phyloP scores from a whole-genome alignment of 92 coral and sea anemone species.

The Pocillopora meandrina region DNA sequence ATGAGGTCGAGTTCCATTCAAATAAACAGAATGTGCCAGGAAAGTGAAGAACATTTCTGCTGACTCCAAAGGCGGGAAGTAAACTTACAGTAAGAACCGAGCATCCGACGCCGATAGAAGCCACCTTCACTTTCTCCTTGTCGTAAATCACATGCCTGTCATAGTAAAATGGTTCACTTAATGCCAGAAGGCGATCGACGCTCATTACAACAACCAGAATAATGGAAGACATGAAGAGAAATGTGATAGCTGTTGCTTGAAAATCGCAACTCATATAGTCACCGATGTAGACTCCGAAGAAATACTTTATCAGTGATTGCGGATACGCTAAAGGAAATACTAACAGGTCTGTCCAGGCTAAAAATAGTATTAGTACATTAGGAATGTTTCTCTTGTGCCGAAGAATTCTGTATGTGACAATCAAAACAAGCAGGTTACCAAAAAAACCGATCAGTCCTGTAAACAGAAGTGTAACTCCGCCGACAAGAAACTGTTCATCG shows the following conservation, averaged over 20 bases:
- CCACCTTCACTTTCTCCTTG: conserved; percentile 76
- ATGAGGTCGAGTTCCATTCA: conserved; percentile 78
- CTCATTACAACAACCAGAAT: conserved; percentile 84
- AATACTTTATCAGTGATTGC: conserved; percentile 85
- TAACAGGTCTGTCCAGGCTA: conserved; percentile 87
- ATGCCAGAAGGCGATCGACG: conserved; percentile 80
- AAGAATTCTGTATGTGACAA: conserved; percentile 76
- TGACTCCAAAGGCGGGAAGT: conserved; percentile 89
- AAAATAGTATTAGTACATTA: conserved; percentile 76
- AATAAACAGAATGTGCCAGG: conserved; percentile 97
- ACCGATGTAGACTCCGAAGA: conserved; percentile 75
- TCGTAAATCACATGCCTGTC: conserved; percentile 76
- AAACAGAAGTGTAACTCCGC: conserved; percentile 79
- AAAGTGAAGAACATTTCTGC: conserved; percentile 84
- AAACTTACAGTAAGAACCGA: conserved; percentile 73
- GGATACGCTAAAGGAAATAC: conserved; percentile 81
- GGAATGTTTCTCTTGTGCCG: conserved; percentile 89
- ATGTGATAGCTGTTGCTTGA: conserved; percentile 79
- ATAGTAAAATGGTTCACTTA: conserved; percentile 89
- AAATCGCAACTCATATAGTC: conserved; percentile 86
- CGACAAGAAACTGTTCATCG: conserved; percentile 83
- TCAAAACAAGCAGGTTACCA: conserved; percentile 77
- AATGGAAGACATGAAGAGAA: conserved; percentile 74
- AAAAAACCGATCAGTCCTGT: conserved; percentile 73
- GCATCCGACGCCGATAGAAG: conserved; percentile 66